Percentiles rank a stretch among this genome's conserved stretches.
phyloP scores from a whole-genome alignment of 2,797 vertebrate species.

The Sebastes glaucus region DNA sequence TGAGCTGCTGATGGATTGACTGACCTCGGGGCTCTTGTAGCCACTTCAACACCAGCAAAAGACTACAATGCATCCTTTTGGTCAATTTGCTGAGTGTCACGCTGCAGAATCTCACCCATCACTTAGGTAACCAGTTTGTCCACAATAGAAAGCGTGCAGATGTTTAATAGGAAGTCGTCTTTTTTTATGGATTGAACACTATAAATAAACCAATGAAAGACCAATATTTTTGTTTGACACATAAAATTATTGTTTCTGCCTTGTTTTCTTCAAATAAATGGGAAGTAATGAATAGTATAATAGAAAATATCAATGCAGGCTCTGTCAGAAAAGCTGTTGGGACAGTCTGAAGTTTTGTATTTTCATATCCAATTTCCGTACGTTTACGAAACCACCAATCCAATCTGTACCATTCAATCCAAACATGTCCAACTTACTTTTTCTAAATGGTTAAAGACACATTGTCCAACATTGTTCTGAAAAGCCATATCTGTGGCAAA shows the following conservation, averaged over 20 bases:
- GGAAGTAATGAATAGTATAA: background rate
- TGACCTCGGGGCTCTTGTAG: conserved; percentile 33
- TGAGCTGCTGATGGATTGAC: conserved; percentile 38
- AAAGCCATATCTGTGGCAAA: background rate
- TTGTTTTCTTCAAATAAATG: background rate
- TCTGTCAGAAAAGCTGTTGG: background rate
- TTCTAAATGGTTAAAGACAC: background rate
- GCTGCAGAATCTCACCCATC: background rate
- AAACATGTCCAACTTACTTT: background rate
- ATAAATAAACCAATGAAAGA: background rate
- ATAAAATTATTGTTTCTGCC: background rate
- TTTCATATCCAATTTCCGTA: background rate
- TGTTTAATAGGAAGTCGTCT: background rate
- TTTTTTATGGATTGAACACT: background rate
- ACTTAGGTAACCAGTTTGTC: background rate
- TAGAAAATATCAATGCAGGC: background rate
- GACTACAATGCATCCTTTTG: conserved; percentile 11
- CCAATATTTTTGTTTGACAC: background rate
- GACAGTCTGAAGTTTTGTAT: background rate
- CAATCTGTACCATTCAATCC: background rate
- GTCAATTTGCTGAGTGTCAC: conserved; percentile 1
- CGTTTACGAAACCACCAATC: background rate
- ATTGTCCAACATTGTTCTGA: background rate
- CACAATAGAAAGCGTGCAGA: background rate
- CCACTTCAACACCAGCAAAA: conserved; percentile 17